Evolutionary conservation across 2,888 invertebrate genomes (phyloP).

Genomic region (Seira sanloemensis): DNA sequence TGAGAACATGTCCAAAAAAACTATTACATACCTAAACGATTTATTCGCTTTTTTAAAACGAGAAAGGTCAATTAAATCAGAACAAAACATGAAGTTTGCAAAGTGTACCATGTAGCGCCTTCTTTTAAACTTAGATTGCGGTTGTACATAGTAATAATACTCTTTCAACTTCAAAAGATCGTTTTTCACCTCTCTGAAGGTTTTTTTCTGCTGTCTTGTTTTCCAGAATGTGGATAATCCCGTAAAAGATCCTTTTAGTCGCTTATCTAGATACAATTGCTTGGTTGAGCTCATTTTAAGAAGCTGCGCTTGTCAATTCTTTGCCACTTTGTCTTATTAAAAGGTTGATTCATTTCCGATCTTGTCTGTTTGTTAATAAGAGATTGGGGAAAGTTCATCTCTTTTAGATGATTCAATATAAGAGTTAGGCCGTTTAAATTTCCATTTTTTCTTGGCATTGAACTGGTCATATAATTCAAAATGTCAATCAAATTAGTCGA

Average conservation of each 20-base stretch:
- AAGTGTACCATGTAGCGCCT: slow-evolving; percentile 1
- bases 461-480: not conserved
- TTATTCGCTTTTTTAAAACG: not conserved
- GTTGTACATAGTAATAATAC: slow-evolving; percentile 22
- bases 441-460: not conserved
- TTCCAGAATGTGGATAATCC: not conserved
- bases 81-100: slow-evolving; percentile 8
- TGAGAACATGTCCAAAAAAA: not conserved
- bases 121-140: not conserved
- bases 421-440: not conserved
- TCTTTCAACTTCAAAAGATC: slow-evolving; percentile 5
- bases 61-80: slow-evolving; percentile 13
- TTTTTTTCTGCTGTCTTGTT: not conserved
- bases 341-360: not conserved
- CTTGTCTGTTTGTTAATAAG: not conserved
- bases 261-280: no score
- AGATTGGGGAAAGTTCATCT: not conserved
- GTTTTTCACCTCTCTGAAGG: slow-evolving; percentile 3
- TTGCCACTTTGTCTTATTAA: no score
- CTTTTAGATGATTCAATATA: not conserved
- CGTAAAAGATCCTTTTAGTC: no score
- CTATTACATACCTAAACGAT: slow-evolving; percentile 3
- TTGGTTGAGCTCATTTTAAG: no score
- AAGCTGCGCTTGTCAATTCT: no score
- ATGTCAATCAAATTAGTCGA: not conserved